These are phyloP conservation scores for Arion vulgaris DNA, from an alignment of 1,140 invertebrate species.

Conservation along the genomic window DNA sequence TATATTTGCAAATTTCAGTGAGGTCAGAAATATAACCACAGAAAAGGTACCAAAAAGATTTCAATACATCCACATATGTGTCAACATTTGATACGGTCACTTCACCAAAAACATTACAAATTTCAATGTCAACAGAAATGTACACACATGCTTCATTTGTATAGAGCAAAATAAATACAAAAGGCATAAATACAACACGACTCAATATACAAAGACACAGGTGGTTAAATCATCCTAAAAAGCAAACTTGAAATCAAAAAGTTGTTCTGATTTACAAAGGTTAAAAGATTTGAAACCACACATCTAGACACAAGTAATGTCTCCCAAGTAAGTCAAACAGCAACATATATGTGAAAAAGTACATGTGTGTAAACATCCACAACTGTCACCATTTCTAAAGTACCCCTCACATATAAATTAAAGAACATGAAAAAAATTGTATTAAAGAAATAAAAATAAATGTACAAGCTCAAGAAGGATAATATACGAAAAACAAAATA, in stretches of 20 bases:
- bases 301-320: background rate
- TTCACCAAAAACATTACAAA: no score
- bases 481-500: background rate
- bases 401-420: background rate
- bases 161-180: background rate
- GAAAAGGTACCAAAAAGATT: no score
- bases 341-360: background rate
- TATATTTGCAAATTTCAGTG: no score
- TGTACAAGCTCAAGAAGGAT: background rate
- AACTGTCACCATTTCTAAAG: conserved; percentile 1
- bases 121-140: background rate
- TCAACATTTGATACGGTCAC: no score
- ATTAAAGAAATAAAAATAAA: background rate
- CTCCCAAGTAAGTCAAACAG: background rate
- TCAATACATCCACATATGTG: no score
- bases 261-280: background rate
- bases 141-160: background rate
- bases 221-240: background rate
- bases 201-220: background rate
- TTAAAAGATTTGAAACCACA: background rate
- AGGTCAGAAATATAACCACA: no score
- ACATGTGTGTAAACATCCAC: background rate
- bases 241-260: background rate
- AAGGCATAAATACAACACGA: background rate
- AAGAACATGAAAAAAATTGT: background rate